A percentile compares a stretch with the other conserved stretches of the same genome.
phyloP scores from a whole-genome alignment of 2,113 vertebrate species.

The Eubucco bourcierii region DNA sequence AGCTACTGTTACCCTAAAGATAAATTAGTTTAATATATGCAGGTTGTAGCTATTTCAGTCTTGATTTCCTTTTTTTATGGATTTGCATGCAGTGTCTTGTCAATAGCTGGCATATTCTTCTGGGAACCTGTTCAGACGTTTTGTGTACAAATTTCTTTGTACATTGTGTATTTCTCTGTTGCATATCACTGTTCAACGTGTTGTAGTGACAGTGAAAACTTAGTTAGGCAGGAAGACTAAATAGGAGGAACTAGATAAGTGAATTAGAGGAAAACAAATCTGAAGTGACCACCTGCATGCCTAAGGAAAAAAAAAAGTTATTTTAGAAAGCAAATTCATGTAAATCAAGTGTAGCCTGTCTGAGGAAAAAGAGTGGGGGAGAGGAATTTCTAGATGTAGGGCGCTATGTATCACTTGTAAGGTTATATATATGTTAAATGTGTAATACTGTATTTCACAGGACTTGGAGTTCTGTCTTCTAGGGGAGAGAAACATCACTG shows the following conservation, averaged over 20 bases:
- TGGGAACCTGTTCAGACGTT: not conserved
- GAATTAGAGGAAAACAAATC: not conserved
- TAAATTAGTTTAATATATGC: not conserved
- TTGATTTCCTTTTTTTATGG: not conserved
- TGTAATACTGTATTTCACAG: not conserved
- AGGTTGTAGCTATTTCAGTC: not conserved
- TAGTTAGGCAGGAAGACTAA: not conserved
- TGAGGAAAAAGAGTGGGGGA: not conserved
- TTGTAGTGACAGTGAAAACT: not conserved
- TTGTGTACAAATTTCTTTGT: not conserved
- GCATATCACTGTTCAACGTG: not conserved
- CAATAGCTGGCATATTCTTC: not conserved
- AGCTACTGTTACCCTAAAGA: not conserved
- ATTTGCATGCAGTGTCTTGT: not conserved
- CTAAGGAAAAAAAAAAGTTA: not conserved
- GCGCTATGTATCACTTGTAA: not conserved
- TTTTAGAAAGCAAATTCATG: not conserved
- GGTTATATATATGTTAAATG: not conserved
- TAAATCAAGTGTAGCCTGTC: not conserved
- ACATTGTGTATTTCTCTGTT: not conserved
- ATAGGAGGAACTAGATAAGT: not conserved
- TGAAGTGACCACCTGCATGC: not conserved
- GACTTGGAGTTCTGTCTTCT: not conserved
- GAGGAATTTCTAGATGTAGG: not conserved
- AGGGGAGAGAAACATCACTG: not conserved